A percentile compares a stretch with the other conserved stretches of the same genome.
phyloP scores from a whole-genome alignment of 2,797 vertebrate species.

The Anableps anableps region DNA sequence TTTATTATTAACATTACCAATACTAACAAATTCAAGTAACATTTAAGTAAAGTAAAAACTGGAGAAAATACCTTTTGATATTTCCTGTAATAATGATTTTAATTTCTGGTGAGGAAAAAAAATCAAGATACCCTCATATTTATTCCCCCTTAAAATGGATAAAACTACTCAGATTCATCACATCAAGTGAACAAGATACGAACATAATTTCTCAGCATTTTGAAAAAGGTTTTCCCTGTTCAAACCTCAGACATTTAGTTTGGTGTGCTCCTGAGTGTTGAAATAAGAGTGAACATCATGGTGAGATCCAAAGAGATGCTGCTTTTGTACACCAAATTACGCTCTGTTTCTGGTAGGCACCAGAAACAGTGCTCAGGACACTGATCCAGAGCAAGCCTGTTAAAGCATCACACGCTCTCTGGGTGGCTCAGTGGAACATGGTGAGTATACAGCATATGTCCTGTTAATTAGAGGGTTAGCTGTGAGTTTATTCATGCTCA shows the following conservation, averaged over 20 bases:
- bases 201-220: not conserved
- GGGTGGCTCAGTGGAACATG: slow-evolving; percentile 35
- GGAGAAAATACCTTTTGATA: not conserved
- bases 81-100: not conserved
- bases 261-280: not conserved
- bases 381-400: slow-evolving; percentile 50
- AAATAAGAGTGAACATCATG: not conserved
- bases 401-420: slow-evolving; percentile 21
- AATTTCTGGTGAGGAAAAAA: not conserved
- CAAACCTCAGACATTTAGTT: not conserved
- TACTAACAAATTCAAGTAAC: no score
- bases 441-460: slow-evolving; percentile 39
- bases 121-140: not conserved
- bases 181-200: not conserved
- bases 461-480: slow-evolving; percentile 46
- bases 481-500: slow-evolving; percentile 13
- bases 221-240: not conserved
- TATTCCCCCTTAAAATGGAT: not conserved
- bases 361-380: slow-evolving; percentile 27
- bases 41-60: not conserved
- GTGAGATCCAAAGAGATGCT: slow-evolving; percentile 22
- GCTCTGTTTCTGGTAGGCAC: slow-evolving; percentile 21
- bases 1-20: no score
- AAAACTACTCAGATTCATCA: not conserved
- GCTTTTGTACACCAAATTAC: slow-evolving; percentile 17